Evolutionary conservation across 2,888 invertebrate genomes (phyloP), one percentile per base, ranked within the genome.

Genomic region (Drosophila putrida): DNA sequence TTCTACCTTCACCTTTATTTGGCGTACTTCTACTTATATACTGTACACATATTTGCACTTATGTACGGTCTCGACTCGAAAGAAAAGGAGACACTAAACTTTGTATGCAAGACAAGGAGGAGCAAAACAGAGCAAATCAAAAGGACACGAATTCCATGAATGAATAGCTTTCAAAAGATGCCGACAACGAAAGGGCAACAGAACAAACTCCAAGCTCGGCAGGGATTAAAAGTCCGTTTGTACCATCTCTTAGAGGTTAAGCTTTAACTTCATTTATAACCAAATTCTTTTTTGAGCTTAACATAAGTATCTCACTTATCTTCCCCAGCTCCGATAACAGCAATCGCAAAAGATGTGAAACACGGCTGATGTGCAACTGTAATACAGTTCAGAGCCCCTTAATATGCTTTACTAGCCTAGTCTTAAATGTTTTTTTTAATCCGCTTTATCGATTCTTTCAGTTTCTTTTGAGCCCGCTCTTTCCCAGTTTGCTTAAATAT

Each of bases 401-500:
- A 35, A 39, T 47, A 36, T 10, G 25, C 13, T 27, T 27, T 4
- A 9, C 36, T 38, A 50, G 58, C 58, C 74, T 35, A 35, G 49
- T 38, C 44, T 13, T 10, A 38, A 59, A 4, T 10, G 25, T 71
- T 54, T 61, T 55, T 57, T 66, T 58, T 46, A 44, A 59, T 60
- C 59, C 61, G 54, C 47, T 73, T 72, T 55, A 73, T 66, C 63
- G 60, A 38, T 46, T 74, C 70, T 58, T 39, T 51, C 11, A 4
- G 28, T 46, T 33, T 33, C 61, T 74, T 58, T 60, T 53, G 66
- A 62, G 73, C 75, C 75, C 82, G 82, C 74, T 72, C 74, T 38
- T 78, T 86, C 75, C 79, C 86, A 80, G 84, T 87, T 87, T 84
- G 75, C 78, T 80, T 71, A 78, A 74, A 82, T 79, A 87, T 87